Evolutionary conservation across 2,113 vertebrate genomes (phyloP).

Genomic region (Xenopus borealis): DNA sequence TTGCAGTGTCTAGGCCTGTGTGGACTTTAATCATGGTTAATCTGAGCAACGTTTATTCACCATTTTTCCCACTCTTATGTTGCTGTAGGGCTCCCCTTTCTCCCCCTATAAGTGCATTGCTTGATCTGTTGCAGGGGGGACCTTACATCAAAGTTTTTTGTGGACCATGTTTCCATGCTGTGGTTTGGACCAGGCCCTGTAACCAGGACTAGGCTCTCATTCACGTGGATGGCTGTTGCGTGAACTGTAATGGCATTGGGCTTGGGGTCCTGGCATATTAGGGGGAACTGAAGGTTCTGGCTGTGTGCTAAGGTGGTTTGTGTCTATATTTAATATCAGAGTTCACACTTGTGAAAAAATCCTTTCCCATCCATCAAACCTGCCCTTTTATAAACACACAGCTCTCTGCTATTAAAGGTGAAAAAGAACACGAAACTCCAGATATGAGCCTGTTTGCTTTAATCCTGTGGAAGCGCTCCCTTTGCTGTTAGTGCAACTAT

Average conservation of each 20-base stretch:
- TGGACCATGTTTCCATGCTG: background rate
- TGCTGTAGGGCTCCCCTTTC: slow-evolving; percentile 33
- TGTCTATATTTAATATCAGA: slow-evolving; percentile 25
- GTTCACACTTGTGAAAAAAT: slow-evolving; percentile 34
- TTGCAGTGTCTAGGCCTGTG: background rate
- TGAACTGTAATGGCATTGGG: slow-evolving; percentile 4
- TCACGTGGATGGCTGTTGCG: background rate
- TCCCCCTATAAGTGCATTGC: slow-evolving; percentile 34
- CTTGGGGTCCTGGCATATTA: background rate
- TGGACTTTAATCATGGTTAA: slow-evolving; percentile 20
- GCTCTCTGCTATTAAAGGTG: background rate
- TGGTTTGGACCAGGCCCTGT: background rate
- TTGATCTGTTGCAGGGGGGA: background rate
- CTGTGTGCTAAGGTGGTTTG: slow-evolving; percentile 9
- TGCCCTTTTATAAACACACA: background rate
- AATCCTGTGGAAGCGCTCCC: too few relatives aligned
- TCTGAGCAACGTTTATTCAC: slow-evolving; percentile 3
- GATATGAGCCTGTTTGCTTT: background rate
- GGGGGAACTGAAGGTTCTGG: background rate
- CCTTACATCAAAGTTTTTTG: background rate
- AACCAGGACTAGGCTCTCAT: background rate
- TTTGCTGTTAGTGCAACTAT: too few relatives aligned
- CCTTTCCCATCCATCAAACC: slow-evolving; percentile 1
- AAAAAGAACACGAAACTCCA: background rate
- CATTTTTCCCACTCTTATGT: slow-evolving; percentile 13